phyloP scores from a whole-genome alignment of 2,113 vertebrate genomes.

The Pseudorasbora parva region DNA sequence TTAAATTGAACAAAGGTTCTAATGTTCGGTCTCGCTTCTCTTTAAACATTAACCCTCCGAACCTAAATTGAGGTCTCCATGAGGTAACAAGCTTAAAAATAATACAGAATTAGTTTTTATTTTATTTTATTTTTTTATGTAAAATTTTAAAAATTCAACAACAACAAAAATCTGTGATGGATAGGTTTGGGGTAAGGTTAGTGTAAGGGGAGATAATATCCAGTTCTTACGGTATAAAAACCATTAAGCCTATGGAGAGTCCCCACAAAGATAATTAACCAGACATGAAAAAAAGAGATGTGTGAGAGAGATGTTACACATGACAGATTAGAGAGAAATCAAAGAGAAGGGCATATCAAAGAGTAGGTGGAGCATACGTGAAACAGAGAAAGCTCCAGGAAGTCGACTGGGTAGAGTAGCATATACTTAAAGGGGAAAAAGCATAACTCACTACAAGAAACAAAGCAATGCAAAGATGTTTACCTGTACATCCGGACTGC shows the following conservation, averaged over 20 bases:
- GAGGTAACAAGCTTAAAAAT: too few relatives aligned
- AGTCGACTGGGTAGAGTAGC: not conserved
- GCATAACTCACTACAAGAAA: constrained; percentile 11
- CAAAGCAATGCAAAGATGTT: constrained; percentile 51
- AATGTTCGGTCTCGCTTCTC: too few relatives aligned
- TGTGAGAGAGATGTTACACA: not conserved
- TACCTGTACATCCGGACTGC: constrained; percentile 66
- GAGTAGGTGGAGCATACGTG: not conserved
- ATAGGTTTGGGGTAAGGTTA: too few relatives aligned
- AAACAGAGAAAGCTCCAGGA: constrained; percentile 27
- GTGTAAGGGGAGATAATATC: too few relatives aligned
- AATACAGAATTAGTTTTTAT: too few relatives aligned
- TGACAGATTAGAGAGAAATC: constrained; percentile 5
- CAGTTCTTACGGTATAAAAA: not conserved
- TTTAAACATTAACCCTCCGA: too few relatives aligned
- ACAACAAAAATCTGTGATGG: too few relatives aligned
- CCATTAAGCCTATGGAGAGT: not conserved
- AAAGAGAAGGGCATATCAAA: constrained; percentile 7
- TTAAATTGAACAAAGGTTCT: too few relatives aligned
- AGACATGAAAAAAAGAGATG: not conserved
- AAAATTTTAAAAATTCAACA: too few relatives aligned
- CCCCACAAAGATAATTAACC: too few relatives aligned
- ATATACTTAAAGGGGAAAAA: not conserved
- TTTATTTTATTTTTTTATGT: too few relatives aligned
- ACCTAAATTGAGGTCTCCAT: too few relatives aligned